Evolutionary conservation across 2,113 vertebrate species (phyloP).

Genomic region (Zootoca vivipara): DNA sequence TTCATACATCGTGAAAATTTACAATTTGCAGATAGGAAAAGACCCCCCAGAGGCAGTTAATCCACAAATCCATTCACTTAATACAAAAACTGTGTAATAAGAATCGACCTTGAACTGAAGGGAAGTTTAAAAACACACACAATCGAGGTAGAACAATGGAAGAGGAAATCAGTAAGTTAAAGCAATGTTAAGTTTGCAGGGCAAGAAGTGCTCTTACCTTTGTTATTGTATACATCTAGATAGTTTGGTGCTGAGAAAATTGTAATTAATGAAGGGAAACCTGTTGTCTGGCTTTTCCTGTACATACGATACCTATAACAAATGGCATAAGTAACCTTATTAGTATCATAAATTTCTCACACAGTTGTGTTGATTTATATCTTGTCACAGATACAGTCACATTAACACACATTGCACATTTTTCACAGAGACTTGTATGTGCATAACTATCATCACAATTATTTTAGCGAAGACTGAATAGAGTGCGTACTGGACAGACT

Average conservation of each 20-base stretch:
- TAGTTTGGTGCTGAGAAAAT: conserved; percentile 99
- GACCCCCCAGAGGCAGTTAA: not conserved
- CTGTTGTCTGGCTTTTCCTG: conserved; percentile 99
- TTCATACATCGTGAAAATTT: not conserved
- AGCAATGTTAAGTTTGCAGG: not conserved
- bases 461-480: not conserved
- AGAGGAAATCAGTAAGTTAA: not conserved
- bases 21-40: not conserved
- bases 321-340: conserved; percentile 45
- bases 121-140: not conserved
- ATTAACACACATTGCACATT: not conserved
- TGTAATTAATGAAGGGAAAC: conserved; percentile 98
- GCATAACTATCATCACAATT: not conserved
- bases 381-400: not conserved
- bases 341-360: conserved; percentile 2
- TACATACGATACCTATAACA: conserved; percentile 95
- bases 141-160: not conserved
- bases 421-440: not conserved
- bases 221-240: conserved; percentile 99
- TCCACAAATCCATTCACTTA: not conserved
- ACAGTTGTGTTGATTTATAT: rapidly evolving
- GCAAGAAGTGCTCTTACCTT: conserved; percentile 81
- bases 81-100: not conserved
- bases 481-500: not conserved
- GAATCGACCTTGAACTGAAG: no score